A percentile compares a stretch with the other conserved stretches of the same genome.
Evolutionary conservation across 2,888 invertebrate genomes (phyloP).

Genomic region (Syrista parreyssii): DNA sequence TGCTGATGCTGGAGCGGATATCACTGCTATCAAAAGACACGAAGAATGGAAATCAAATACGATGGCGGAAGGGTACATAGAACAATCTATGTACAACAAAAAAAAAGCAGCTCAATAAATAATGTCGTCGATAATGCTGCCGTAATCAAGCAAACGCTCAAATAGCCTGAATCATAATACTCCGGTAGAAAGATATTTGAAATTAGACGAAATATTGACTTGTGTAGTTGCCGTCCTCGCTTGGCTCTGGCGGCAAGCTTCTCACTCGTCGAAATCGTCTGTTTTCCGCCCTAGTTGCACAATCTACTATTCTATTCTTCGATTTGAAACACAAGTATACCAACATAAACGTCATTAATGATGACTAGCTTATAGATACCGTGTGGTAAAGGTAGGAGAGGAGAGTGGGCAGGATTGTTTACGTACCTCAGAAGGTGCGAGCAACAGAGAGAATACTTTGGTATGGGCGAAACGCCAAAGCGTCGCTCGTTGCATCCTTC

Average conservation of each 20-base stretch:
- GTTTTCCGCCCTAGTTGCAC: neutral
- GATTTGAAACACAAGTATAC: no score
- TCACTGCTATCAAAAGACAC: constrained; percentile 32
- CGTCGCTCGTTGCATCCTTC: no score
- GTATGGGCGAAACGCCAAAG: no score
- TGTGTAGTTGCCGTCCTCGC: neutral
- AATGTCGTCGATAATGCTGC: neutral
- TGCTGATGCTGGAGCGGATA: constrained; percentile 31
- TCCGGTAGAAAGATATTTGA: no score
- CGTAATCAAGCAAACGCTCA: neutral
- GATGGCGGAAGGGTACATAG: constrained; percentile 36
- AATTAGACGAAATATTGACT: neutral
- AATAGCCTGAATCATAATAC: neutral
- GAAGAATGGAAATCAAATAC: constrained; percentile 30
- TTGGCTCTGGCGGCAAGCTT: neutral
- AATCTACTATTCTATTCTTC: neutral
- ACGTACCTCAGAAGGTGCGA: no score
- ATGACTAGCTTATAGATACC: no score
- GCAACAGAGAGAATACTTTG: no score
- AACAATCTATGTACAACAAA: constrained; percentile 20
- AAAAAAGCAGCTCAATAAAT: constrained; percentile 5
- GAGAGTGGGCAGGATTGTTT: no score
- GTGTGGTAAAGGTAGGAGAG: no score
- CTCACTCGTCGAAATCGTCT: neutral
- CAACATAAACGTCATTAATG: no score